These are phyloP conservation scores for Panurus biarmicus DNA, from an alignment of 2,113 vertebrate genomes.

Conservation along the genomic window DNA sequence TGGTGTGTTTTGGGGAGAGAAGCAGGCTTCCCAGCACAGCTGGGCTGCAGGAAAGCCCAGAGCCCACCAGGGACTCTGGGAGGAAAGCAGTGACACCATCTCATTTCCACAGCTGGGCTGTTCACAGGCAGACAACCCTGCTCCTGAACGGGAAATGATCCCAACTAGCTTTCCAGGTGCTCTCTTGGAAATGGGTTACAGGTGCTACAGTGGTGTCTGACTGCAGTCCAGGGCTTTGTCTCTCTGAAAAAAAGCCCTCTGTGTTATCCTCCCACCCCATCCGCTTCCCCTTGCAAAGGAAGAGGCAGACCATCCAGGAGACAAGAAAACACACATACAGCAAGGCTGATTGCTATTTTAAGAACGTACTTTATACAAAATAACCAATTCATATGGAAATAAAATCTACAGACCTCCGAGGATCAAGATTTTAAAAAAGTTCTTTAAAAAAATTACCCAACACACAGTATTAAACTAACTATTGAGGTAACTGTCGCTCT, in stretches of 20 bases:
- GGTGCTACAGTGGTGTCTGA: not conserved
- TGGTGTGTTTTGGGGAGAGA: not conserved
- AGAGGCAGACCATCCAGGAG: slow-evolving; percentile 18
- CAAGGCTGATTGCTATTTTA: slow-evolving; percentile 69
- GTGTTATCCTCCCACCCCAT: not conserved
- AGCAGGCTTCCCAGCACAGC: not conserved
- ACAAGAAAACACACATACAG: slow-evolving; percentile 63
- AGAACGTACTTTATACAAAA: slow-evolving; percentile 83
- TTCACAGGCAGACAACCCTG: not conserved
- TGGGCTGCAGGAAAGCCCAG: not conserved
- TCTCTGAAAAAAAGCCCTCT: not conserved
- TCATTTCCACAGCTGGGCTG: not conserved
- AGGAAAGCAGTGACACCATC: not conserved
- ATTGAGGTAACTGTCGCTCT: slow-evolving; percentile 80
- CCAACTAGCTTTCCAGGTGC: not conserved
- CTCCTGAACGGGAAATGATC: not conserved
- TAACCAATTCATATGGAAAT: slow-evolving; percentile 83
- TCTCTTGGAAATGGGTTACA: slow-evolving; percentile 7
- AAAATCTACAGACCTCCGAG: slow-evolving; percentile 79
- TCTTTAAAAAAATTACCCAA: slow-evolving; percentile 74
- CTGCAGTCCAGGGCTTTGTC: not conserved
- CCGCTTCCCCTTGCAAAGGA: not conserved
- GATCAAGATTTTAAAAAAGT: slow-evolving; percentile 75
- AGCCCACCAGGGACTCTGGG: not conserved
- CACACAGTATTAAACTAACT: slow-evolving; percentile 75